phyloP scores from a whole-genome alignment of 2,113 vertebrate genomes.

The Rallus limicola region DNA sequence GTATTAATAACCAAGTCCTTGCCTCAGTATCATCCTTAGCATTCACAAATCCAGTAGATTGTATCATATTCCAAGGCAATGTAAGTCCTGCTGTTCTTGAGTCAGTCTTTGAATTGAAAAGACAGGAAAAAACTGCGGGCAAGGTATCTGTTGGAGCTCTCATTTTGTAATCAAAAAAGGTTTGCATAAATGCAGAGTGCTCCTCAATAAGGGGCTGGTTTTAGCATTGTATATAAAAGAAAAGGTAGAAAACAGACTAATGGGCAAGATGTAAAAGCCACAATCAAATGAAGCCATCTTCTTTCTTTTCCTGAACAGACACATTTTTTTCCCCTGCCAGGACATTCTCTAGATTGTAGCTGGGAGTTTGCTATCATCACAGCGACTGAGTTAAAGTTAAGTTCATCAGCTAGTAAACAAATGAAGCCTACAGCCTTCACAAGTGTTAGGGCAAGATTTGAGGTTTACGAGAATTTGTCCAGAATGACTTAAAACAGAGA shows the following conservation, averaged over 20 bases:
- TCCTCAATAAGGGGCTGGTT: background rate
- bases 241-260: background rate
- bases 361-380: background rate
- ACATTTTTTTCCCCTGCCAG: background rate
- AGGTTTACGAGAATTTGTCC: background rate
- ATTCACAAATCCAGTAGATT: background rate
- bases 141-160: background rate
- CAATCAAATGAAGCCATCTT: background rate
- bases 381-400: background rate
- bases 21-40: background rate
- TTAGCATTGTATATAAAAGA: background rate
- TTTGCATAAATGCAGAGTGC: background rate
- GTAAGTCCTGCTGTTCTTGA: background rate
- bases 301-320: background rate
- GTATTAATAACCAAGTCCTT: background rate
- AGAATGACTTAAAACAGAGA: background rate
- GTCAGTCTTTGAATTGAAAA: background rate
- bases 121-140: background rate
- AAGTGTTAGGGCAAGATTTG: background rate
- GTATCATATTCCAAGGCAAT: background rate
- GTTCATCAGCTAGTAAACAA: background rate
- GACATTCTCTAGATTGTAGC: background rate
- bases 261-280: background rate
- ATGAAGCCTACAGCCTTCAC: background rate
- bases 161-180: background rate